phyloP scores from a whole-genome alignment of 2,888 invertebrate genomes.

The Baccha elongata region DNA sequence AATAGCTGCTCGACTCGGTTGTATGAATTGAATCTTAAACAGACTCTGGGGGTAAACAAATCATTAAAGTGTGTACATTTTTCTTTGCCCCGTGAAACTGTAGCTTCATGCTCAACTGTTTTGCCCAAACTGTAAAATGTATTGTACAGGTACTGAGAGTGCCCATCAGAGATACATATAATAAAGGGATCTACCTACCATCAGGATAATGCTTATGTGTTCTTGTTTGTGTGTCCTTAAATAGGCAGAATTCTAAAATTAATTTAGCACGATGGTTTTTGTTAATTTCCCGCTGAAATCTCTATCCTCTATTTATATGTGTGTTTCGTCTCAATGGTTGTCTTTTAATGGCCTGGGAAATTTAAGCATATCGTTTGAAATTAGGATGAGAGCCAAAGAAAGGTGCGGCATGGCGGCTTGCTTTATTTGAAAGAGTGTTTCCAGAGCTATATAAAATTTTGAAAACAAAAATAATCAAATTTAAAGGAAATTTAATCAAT shows the following conservation, averaged over 20 bases:
- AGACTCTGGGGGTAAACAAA: conserved; percentile 61
- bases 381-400: not conserved
- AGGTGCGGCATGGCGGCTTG: conserved; percentile 18
- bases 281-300: conserved; percentile 40
- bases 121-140: conserved; percentile 30
- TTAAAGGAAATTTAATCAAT: too few species aligned
- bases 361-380: conserved; percentile 30
- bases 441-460: conserved; percentile 9
- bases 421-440: conserved; percentile 1
- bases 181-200: conserved; percentile 28
- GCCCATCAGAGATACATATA: not conserved
- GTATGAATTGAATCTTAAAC: conserved; percentile 61
- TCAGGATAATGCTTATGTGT: conserved; percentile 24
- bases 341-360: conserved; percentile 23
- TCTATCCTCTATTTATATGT: conserved; percentile 2
- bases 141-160: not conserved
- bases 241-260: conserved; percentile 66
- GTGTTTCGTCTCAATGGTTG: conserved; percentile 16
- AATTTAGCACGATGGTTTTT: conserved; percentile 57
- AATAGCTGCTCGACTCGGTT: conserved; percentile 42
- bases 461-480: too few species aligned
- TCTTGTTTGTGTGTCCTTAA: conserved; percentile 48
- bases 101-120: conserved; percentile 21
- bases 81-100: conserved; percentile 42
- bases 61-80: conserved; percentile 63